Evolutionary conservation across 2,888 invertebrate species (phyloP), one percentile per base, ranked within the genome.

Genomic region (Volucella zonaria): DNA sequence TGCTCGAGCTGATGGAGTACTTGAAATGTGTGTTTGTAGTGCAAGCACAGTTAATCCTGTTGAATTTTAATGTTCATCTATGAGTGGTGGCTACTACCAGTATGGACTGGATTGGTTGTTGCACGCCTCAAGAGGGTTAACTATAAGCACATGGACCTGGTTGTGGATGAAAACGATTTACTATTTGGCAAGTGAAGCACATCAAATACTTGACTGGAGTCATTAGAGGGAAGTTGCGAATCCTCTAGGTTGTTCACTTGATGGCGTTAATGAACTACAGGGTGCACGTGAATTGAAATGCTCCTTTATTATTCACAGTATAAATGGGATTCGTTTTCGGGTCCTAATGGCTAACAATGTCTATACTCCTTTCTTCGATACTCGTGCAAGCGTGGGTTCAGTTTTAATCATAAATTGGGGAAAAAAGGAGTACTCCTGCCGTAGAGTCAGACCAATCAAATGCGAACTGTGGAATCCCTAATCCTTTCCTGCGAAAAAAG

Each of bases 61-160:
- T 52, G 52, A 66, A 52, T 66, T 42, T 54, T 31, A 67, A 54
- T 67, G 43, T 14, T 31, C 52, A 15, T 4, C 23, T 40, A 54
- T 42, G 23, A 43, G 18, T 23, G 18, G 18, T 23, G 18, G 18
- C 18, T 23, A 23, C 18, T 23, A 23, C 18, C 18, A 23, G 3
- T 23, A 23, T 23, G 18, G 18, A 42, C 43, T n/a, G 66, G 42
- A 52, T 43, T 23, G 23, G 59, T 42, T 61, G 59, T 45, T 43
- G 23, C 45, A 31, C 11, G 45, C 45, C 45, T 15, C 10, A 11
- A 4, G 31, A 45, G 45, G 23, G 42, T 10, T 10, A 14, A 2
- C 12, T 9, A 18, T 23, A 56, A 31, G 14, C 10, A 11, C 38
- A 52, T 23, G 18, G 14, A 31, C 4, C 18, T 18, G 8, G 1